These are phyloP conservation scores for Leucophenga varia DNA, from an alignment of 1,140 invertebrate genomes.

Conservation along the genomic window DNA sequence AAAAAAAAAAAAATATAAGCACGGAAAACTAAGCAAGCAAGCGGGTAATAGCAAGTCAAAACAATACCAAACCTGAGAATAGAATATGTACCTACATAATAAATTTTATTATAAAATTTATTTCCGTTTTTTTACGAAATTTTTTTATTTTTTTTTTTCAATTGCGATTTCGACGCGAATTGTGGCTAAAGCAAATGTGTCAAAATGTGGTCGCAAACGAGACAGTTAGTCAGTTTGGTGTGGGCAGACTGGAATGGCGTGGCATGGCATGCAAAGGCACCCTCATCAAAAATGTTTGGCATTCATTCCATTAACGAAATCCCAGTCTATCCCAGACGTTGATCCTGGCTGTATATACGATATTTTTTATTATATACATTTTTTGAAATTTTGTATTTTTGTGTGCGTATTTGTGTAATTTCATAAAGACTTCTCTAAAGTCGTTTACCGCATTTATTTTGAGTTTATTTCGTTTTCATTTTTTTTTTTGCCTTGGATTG, in stretches of 20 bases:
- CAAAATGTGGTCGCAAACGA: conserved; percentile 43
- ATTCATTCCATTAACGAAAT: conserved; percentile 54
- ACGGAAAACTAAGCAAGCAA: conserved; percentile 29
- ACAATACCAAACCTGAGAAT: conserved; percentile 12
- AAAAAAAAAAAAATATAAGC: neutral
- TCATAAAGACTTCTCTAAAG: neutral
- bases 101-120: conserved; percentile 54
- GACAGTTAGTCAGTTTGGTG: conserved; percentile 3
- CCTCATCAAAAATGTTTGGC: conserved; percentile 51
- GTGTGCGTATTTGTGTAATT: conserved; percentile 9
- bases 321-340: conserved; percentile 40
- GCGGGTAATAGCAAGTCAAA: conserved; percentile 8
- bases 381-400: conserved; percentile 13
- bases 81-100: conserved; percentile 42
- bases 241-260: too few relatives aligned
- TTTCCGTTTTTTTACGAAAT: conserved; percentile 29
- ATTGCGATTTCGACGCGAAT: neutral
- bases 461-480: conserved; percentile 9
- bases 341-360: neutral
- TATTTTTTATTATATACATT: too few relatives aligned
- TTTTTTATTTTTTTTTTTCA: too few relatives aligned
- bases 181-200: conserved; percentile 39
- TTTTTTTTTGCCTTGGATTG: too few relatives aligned
- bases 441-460: conserved; percentile 11
- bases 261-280: too few relatives aligned